Conservation (phyloP, 1,140 invertebrate species). For the Neomicropteryx cornuta region DNA sequence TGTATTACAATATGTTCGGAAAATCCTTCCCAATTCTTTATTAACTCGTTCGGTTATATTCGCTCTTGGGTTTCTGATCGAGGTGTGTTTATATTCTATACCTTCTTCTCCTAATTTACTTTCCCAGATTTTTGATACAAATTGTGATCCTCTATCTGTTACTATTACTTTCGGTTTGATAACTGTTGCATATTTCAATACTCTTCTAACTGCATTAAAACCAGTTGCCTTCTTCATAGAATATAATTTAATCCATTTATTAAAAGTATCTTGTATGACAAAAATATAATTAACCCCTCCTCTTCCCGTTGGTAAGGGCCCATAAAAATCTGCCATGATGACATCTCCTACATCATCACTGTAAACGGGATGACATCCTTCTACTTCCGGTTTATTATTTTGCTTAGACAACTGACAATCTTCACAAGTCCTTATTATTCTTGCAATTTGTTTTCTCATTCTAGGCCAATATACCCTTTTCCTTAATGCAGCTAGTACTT, state of each 20-base stretch:
- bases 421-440: constrained; percentile 9
- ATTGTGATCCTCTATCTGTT: not conserved
- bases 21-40: constrained; percentile 13
- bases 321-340: constrained; percentile 16
- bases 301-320: constrained; percentile 14
- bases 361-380: not conserved
- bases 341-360: constrained; percentile 9
- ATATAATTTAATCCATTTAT: constrained; percentile 17
- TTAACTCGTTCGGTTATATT: constrained; percentile 15
- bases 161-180: not conserved
- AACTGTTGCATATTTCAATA: not conserved
- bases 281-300: constrained; percentile 12
- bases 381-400: not conserved
- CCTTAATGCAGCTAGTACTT: constrained; percentile 11
- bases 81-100: constrained; percentile 10
- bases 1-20: constrained; percentile 13
- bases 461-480: constrained; percentile 13
- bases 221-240: constrained; percentile 14
- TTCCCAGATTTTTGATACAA: not conserved
- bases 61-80: constrained; percentile 13
- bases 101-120: not conserved
- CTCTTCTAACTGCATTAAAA: constrained; percentile 1
- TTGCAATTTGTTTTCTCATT: constrained; percentile 5
- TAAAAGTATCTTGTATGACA: constrained; percentile 15
- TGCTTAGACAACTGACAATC: not conserved